These are phyloP conservation scores for Bombyx huttoni DNA, from an alignment of 2,888 invertebrate genomes.

Conservation along the genomic window DNA sequence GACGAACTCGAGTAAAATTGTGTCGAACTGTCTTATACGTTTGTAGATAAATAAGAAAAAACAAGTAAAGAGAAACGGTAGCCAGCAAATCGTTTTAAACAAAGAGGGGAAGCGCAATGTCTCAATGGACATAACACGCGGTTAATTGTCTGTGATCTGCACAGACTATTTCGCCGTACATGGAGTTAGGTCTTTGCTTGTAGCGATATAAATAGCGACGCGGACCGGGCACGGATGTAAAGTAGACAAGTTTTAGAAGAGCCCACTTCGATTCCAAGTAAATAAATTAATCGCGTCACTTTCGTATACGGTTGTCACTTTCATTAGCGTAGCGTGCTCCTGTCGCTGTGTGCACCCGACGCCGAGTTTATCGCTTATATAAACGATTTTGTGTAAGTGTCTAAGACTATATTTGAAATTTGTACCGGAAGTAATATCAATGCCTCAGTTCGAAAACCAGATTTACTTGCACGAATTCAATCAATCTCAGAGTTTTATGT, in stretches of 20 bases:
- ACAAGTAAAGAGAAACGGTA: constrained; percentile 24
- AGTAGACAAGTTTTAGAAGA: constrained; percentile 65
- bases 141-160: constrained; percentile 35
- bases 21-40: constrained; percentile 11
- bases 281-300: constrained; percentile 64
- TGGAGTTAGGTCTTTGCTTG: constrained; percentile 51
- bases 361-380: not conserved
- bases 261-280: constrained; percentile 60
- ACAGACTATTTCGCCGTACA: constrained; percentile 55
- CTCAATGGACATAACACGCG: constrained; percentile 37
- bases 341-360: constrained; percentile 9
- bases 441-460: not conserved
- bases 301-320: constrained; percentile 59
- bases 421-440: too few relatives aligned
- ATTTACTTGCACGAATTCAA: too few relatives aligned
- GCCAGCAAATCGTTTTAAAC: constrained; percentile 27
- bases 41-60: constrained; percentile 12
- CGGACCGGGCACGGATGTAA: constrained; percentile 45
- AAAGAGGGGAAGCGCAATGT: constrained; percentile 46
- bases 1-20: constrained; percentile 38
- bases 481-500: too few relatives aligned
- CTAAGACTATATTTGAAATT: too few relatives aligned
- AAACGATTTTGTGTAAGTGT: too few relatives aligned
- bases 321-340: constrained; percentile 36
- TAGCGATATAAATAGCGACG: constrained; percentile 57